Percentiles rank a stretch among this genome's conserved stretches.
phyloP scores from a whole-genome alignment of 37 sponge, comb jelly and placozoan species.

The Tethya wilhelma region DNA sequence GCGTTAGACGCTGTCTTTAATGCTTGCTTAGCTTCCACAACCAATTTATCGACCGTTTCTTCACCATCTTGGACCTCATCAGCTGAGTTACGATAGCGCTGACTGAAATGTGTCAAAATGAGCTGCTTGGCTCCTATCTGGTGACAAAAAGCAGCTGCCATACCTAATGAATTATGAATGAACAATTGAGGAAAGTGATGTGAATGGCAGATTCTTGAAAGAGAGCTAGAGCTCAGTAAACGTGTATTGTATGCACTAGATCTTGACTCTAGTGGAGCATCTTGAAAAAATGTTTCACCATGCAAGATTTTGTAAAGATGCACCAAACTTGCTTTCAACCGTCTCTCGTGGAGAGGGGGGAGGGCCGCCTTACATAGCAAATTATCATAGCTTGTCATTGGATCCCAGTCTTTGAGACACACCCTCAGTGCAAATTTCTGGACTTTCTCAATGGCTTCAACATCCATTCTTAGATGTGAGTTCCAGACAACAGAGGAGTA shows the following conservation, averaged over 20 bases:
- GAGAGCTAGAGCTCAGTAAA: too few relatives aligned
- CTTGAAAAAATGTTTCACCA: too few relatives aligned
- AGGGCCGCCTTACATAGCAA: too few relatives aligned
- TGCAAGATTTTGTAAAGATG: too few relatives aligned
- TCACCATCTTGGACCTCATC: conserved; percentile 35
- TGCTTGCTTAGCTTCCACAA: conserved; percentile 29
- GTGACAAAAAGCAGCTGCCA: conserved; percentile 82
- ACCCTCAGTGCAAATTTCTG: neutral
- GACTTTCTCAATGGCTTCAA: neutral
- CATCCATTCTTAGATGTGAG: neutral
- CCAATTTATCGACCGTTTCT: conserved; percentile 35
- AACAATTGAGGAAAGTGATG: too few relatives aligned
- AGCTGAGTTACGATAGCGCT: conserved; percentile 68
- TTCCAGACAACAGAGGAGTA: neutral
- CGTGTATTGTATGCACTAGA: too few relatives aligned
- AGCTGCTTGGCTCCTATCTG: conserved; percentile 55
- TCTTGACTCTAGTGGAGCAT: too few relatives aligned
- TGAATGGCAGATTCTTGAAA: too few relatives aligned
- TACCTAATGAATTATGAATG: conserved; percentile 32
- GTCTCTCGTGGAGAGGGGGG: too few relatives aligned
- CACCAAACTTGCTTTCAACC: too few relatives aligned
- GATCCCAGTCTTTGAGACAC: neutral
- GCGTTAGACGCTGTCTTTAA: conserved; percentile 4
- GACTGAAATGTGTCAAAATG: conserved; percentile 90
- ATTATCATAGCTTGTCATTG: too few relatives aligned